Conservation (phyloP, 1,140 invertebrate species). For the Heliconius eleuchia region DNA sequence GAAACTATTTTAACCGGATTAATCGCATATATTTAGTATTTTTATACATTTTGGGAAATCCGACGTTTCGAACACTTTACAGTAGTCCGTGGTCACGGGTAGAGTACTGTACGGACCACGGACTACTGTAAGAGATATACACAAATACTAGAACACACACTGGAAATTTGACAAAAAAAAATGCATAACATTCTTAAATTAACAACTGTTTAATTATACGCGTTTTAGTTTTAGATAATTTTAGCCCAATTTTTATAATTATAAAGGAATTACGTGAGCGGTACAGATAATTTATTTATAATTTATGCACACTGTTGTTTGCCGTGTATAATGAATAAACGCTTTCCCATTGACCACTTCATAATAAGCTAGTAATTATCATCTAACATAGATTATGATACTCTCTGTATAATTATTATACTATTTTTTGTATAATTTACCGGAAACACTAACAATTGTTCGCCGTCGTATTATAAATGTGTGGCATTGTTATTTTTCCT, state of each 20-base stretch:
- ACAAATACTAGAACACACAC: too few species aligned
- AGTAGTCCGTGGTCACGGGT: too few species aligned
- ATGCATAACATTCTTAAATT: too few species aligned
- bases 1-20: too few species aligned
- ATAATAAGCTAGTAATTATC: constrained; percentile 59
- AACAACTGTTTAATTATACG: background rate
- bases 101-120: too few species aligned
- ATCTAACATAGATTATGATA: constrained; percentile 64
- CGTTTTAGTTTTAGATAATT: background rate
- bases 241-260: background rate
- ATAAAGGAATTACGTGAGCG: background rate
- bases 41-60: too few species aligned
- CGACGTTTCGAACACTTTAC: too few species aligned
- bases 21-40: too few species aligned
- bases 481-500: constrained; percentile 72
- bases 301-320: constrained; percentile 23
- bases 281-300: constrained; percentile 18
- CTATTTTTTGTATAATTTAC: constrained; percentile 73
- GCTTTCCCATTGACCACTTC: constrained; percentile 18
- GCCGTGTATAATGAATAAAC: constrained; percentile 21
- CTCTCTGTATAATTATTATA: constrained; percentile 57
- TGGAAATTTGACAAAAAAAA: too few species aligned
- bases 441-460: constrained; percentile 73
- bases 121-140: too few species aligned
- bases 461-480: constrained; percentile 60